Evolutionary conservation across 2,113 vertebrate genomes (phyloP), one percentile per base, ranked within the genome.

Genomic region (Campylorhamphus procurvoides): DNA sequence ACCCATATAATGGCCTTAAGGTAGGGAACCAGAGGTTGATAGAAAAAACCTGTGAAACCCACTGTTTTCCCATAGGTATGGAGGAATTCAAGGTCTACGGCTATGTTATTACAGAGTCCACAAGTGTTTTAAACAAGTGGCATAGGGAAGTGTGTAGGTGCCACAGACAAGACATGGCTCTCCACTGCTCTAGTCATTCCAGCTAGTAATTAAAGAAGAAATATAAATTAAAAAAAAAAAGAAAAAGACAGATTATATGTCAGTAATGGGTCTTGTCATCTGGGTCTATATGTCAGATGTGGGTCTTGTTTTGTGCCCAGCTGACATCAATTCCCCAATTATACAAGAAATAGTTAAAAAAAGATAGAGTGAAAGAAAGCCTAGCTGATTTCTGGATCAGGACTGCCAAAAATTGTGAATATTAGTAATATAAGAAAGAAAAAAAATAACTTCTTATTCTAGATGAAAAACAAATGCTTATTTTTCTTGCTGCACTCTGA

Each of bases 41-140:
- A 47, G 37, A 85, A 83, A 82, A 4, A 5, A 4, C 0, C 1
- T 7, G 10, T 64, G 31, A 84, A 77, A 5, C 1, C 0, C 9
- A 3, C 4, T 1, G 0, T 40, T 63, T 74, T 87, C 4, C 9
- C 33, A 1, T 23, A 56, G 24, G 4, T 52, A 23, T 14, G 23
- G 28, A 59, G 3, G 13, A 35, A 63, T 49, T n/a, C 25, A 23
- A 49, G 56, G 33, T 6, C 5, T 44, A 14, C 5, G 33, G 5
- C 6, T 35, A 3, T 16, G 18, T 47, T n/a, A 20, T 52, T 58
- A 19, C 3, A 1, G 3, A 85, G 22, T 22, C 17, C 20, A 4
- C 24, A 35, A 28, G 1, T n/a, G 15, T n/a, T 4, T 1, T 64
- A 29, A 56, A 28, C 11, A 60, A 42, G 33, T 47, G 27, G 9